A percentile compares a stretch with the other conserved stretches of the same genome.
Evolutionary conservation across 2,888 invertebrate genomes (phyloP).

Genomic region (Volucella zonaria): DNA sequence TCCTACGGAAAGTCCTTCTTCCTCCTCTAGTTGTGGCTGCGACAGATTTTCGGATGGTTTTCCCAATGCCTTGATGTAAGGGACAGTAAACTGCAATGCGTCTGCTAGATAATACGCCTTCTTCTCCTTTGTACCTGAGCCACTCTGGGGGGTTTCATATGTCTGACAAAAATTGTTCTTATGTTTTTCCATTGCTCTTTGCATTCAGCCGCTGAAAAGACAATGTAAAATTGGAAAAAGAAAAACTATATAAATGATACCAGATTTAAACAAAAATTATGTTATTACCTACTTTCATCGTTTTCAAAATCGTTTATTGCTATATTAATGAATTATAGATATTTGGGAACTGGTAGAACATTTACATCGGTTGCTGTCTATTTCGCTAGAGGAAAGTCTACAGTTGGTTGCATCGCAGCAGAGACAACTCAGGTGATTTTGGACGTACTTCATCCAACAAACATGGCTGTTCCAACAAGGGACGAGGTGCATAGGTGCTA

Average conservation of each 20-base stretch:
- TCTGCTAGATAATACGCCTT: too few species aligned
- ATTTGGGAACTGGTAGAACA: constrained; percentile 21
- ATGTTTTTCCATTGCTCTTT: constrained; percentile 18
- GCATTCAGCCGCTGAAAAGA: too few species aligned
- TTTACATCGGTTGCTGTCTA: constrained; percentile 16
- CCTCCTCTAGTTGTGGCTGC: constrained; percentile 16
- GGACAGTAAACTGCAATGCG: too few species aligned
- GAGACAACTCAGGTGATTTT: constrained; percentile 22
- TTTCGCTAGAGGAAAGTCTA: constrained; percentile 11
- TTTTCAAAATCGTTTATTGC: neutral
- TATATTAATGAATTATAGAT: constrained; percentile 15
- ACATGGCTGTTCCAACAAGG: constrained; percentile 11
- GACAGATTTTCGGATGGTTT: constrained; percentile 4
- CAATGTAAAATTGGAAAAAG: too few species aligned
- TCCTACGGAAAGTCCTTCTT: constrained; percentile 15
- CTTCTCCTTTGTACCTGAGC: constrained; percentile 14
- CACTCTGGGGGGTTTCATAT: constrained; percentile 4
- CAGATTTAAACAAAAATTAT: neutral
- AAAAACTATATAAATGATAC: neutral
- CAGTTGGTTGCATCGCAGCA: neutral
- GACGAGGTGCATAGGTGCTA: neutral
- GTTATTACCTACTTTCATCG: constrained; percentile 1
- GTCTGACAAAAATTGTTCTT: constrained; percentile 7
- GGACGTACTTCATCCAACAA: constrained; percentile 17
- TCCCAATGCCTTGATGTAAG: neutral